Evolutionary conservation across 2,888 invertebrate species (phyloP), one percentile per base, ranked within the genome.

Genomic region (Hylaea fasciaria): DNA sequence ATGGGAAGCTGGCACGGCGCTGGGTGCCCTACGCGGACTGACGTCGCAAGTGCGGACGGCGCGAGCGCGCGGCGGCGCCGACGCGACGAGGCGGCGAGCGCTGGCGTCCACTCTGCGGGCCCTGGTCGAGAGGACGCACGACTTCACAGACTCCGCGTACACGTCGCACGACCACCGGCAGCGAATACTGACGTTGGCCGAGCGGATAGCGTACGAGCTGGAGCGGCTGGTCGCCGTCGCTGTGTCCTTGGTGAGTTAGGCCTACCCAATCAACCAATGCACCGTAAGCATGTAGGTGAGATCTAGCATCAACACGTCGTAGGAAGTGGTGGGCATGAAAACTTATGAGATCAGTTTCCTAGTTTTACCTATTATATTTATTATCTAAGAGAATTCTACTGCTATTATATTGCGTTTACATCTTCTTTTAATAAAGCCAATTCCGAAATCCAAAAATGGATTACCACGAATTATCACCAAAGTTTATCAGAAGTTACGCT

Each of bases 131-230:
- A 95, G 98, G 81, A 98, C 98, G 65, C 97, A 97, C 93, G 99
- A 99, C 93, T 99, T 99, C 91, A 99, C 99, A 53, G 99, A 99
- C 93, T 99, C 99, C 70, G 98, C 99, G 68, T 99, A 99, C 91
- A 99, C 99, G 65, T 97, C 96, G 73, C 98, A 99, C 89, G 98
- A 98, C 82, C 98, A 98, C 89, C 94, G 99, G 66, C 98, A 99
- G 91, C 97, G 97, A 83, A 98, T 99, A 82, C 93, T 99, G 64
- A 94, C 97, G 78, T 93, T 95, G 53, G 95, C 98, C 81, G 98
- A 99, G 86, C 94, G 97, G 78, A 95, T 98, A 80, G 97, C 97
- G 80, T 94, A 97, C 79, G 98, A 99, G 92, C 94, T 99, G 77
- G 97, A 98, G 85, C 96, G 97, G 85, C 95, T 99, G 62, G 94